Base-by-base conservation (phyloP, 2,113 vertebrate genomes). In the Pseudorhombus dupliciocellatus region DNA sequence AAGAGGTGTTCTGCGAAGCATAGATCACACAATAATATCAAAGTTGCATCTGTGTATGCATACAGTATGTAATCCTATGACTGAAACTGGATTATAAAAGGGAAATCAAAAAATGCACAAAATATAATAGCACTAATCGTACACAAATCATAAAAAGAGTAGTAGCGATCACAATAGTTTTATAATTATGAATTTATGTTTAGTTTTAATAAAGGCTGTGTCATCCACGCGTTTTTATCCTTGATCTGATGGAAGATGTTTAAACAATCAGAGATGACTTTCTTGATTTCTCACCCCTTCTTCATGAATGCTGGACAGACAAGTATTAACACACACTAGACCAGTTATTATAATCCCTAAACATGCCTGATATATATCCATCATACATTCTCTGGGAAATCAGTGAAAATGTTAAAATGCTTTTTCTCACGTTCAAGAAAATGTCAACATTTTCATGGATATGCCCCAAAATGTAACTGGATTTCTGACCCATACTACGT, bases 81-180 rank as follows among this genome's bases (percentile, higher is more conserved):
- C 60, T 78, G 64, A 76, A 80, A 66, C 83, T 72, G 84, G 79
- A 85, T 88, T 85, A 81, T 89, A 79, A 92, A 93, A 90, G 89
- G 92, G 86, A 91, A 89, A 72, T 81, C 24, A 78, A 75, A 79
- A 64, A 61, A 21, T 84, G 51, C 60, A 69, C 75, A 79, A 57
- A 63, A 74, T 76, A 80, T 77, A 87, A 48, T 48, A 50, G 62
- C 73, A 81, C 79, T 89, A 89, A 91, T n/a, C n/a, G n/a, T 90
- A 79, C 79, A 85, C 63, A 76, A 7, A 24, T 79, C 44, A 61
- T 50, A 50, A 25, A 73, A 50, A 75, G 25, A 82, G 16, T 70
- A 56, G 0, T 81, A 86, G 84, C 16, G 26, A 80, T 76, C 66
- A 80, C 56, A 37, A 44, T 80, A 80, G 62, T 80, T 82, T 86